A percentile compares a stretch with the other conserved stretches of the same genome.
Evolutionary conservation across 2,888 invertebrate species (phyloP).

Genomic region (Clepsis dumicolana): DNA sequence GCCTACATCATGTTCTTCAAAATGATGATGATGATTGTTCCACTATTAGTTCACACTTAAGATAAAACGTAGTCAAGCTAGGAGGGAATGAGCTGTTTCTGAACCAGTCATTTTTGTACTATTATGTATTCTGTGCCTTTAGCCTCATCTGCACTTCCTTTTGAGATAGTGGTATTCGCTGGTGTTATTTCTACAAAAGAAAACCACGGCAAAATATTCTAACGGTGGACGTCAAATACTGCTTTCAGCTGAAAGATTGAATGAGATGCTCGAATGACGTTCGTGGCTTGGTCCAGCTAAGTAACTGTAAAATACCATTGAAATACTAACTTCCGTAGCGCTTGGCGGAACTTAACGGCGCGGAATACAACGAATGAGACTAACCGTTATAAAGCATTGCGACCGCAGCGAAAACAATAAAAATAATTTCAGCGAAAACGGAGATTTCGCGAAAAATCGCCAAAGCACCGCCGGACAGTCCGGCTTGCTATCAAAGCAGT

Average conservation of each 20-base stretch:
- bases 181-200: too few species aligned
- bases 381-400: constrained; percentile 48
- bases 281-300: constrained; percentile 31
- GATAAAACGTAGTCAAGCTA: too few species aligned
- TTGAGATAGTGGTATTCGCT: too few species aligned
- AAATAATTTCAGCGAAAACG: constrained; percentile 74
- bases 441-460: constrained; percentile 75
- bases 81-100: too few species aligned
- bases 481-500: constrained; percentile 70
- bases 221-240: neutral
- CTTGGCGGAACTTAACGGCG: constrained; percentile 33
- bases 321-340: constrained; percentile 24
- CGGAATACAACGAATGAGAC: constrained; percentile 42
- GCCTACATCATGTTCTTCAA: too few species aligned
- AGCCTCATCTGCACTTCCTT: too few species aligned
- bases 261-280: constrained; percentile 30
- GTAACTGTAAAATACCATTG: constrained; percentile 25
- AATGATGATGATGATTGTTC: too few species aligned
- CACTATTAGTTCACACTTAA: too few species aligned
- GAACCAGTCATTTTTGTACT: too few species aligned
- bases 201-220: too few species aligned
- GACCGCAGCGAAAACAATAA: constrained; percentile 65
- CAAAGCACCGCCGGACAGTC: constrained; percentile 67
- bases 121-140: too few species aligned
- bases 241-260: constrained; percentile 28